phyloP scores from a whole-genome alignment of 1,140 invertebrate genomes.

The Drosophila truncata region DNA sequence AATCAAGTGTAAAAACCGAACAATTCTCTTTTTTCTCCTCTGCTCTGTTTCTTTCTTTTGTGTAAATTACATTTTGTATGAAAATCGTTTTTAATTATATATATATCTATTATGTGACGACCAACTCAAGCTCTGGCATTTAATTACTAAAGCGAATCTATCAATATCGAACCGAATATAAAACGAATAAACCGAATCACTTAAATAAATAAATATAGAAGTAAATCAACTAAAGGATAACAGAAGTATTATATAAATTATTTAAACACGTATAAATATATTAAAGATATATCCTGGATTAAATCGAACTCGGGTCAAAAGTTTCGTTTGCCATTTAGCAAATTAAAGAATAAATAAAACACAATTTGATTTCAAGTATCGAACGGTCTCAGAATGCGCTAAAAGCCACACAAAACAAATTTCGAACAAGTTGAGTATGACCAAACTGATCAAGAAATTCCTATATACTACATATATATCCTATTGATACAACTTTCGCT shows the following conservation, averaged over 20 bases:
- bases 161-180: slow-evolving; percentile 65
- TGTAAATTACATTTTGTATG: slow-evolving; percentile 76
- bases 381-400: slow-evolving; percentile 45
- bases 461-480: slow-evolving; percentile 65
- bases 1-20: slow-evolving; percentile 78
- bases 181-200: slow-evolving; percentile 56
- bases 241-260: slow-evolving; percentile 64
- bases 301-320: slow-evolving; percentile 30
- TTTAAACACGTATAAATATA: slow-evolving; percentile 45
- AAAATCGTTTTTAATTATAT: slow-evolving; percentile 72
- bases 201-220: slow-evolving; percentile 50
- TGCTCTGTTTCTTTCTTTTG: slow-evolving; percentile 83
- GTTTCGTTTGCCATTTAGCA: slow-evolving; percentile 50
- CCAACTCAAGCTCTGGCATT: slow-evolving; percentile 78
- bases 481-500: slow-evolving; percentile 65
- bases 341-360: slow-evolving; percentile 36
- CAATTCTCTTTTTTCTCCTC: slow-evolving; percentile 83
- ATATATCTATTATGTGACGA: slow-evolving; percentile 49
- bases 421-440: slow-evolving; percentile 80
- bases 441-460: slow-evolving; percentile 60
- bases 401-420: slow-evolving; percentile 69
- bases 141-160: slow-evolving; percentile 76
- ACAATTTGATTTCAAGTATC: slow-evolving; percentile 51
- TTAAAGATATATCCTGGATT: slow-evolving; percentile 39
- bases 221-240: slow-evolving; percentile 68